Evolutionary conservation across 1,140 invertebrate species (phyloP).

Genomic region (Drosophila pseudoananassae): DNA sequence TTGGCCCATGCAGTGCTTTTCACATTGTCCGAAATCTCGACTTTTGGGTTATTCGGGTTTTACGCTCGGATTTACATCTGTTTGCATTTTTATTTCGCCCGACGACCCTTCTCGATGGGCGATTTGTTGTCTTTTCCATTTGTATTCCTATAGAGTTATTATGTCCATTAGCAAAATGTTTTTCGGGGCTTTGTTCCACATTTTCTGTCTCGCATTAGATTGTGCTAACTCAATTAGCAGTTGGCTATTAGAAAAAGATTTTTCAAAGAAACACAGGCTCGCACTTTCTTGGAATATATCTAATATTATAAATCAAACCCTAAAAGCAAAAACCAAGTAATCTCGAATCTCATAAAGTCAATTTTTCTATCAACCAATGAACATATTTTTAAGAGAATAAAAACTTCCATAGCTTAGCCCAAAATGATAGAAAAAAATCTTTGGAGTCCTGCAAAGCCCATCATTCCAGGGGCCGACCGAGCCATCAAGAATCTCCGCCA

Average conservation of each 20-base stretch:
- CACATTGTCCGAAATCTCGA: constrained; percentile 47
- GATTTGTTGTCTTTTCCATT: constrained; percentile 67
- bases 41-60: constrained; percentile 68
- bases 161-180: constrained; percentile 42
- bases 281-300: not conserved
- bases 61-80: constrained; percentile 77
- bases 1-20: constrained; percentile 66
- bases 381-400: constrained; percentile 1
- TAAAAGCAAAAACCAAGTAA: not conserved
- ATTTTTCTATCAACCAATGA: not conserved
- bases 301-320: not conserved
- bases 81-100: constrained; percentile 62
- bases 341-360: not conserved
- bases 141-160: constrained; percentile 30
- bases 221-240: constrained; percentile 36
- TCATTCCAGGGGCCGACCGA: not conserved
- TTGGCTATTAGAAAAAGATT: not conserved
- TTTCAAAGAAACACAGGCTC: not conserved
- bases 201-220: constrained; percentile 9
- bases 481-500: not conserved
- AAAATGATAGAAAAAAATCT: not conserved
- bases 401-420: not conserved
- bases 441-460: not conserved
- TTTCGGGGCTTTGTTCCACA: constrained; percentile 20
- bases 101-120: constrained; percentile 40